Percentiles rank a stretch among this genome's conserved stretches.
phyloP scores from a whole-genome alignment of 2,113 vertebrate genomes.

The Fukomys damarensis region DNA sequence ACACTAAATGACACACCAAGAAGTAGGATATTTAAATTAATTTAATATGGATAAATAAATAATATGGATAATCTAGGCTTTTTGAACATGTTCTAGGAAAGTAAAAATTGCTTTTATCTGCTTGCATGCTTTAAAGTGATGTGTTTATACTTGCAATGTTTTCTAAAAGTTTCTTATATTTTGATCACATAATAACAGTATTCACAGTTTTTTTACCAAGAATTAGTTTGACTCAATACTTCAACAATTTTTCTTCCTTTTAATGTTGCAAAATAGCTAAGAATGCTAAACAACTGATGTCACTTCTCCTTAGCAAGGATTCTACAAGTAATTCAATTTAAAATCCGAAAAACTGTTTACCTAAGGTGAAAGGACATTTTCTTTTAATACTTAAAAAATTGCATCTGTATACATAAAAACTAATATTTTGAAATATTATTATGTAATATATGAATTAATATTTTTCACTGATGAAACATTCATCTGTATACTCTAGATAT shows the following conservation, averaged over 20 bases:
- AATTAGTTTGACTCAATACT: constrained; percentile 19
- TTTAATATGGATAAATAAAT: neutral
- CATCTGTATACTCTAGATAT: neutral
- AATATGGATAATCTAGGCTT: neutral
- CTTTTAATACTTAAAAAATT: neutral
- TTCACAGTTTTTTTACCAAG: neutral
- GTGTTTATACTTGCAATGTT: neutral
- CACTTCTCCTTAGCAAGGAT: neutral
- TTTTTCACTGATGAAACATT: neutral
- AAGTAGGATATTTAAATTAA: constrained; percentile 17
- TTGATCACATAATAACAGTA: constrained; percentile 29
- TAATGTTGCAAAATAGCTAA: neutral
- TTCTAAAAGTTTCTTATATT: neutral
- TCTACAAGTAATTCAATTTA: neutral
- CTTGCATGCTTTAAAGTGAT: neutral
- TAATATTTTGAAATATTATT: neutral
- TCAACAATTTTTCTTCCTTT: neutral
- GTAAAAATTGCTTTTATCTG: neutral
- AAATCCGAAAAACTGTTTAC: neutral
- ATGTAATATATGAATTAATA: neutral
- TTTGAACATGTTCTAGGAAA: neutral
- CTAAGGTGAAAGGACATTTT: neutral
- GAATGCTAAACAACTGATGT: neutral
- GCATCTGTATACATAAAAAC: neutral
- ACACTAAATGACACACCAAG: neutral